Percentiles rank a stretch among this genome's conserved stretches.
Evolutionary conservation across 2,888 invertebrate genomes (phyloP).

Genomic region (Frankliniella fusca): DNA sequence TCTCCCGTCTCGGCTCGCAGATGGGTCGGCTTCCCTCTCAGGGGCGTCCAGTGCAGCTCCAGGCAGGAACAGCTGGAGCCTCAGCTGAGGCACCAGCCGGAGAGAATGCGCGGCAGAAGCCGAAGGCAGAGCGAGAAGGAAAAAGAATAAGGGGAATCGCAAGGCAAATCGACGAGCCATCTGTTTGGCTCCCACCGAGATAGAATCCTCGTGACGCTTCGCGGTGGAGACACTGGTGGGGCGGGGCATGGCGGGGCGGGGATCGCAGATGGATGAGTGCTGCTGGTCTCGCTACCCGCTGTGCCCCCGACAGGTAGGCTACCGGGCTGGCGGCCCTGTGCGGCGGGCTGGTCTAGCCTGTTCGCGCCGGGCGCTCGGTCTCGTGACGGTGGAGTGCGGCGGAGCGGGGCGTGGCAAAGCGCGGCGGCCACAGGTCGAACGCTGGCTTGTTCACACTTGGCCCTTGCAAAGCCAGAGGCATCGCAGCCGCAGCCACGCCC

Average conservation of each 20-base stretch:
- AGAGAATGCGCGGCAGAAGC: slow-evolving; percentile 36
- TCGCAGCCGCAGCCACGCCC: no score
- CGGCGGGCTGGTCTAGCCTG: background rate
- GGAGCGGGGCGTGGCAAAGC: background rate
- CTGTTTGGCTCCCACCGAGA: slow-evolving; percentile 4
- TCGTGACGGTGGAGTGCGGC: background rate
- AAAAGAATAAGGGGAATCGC: background rate
- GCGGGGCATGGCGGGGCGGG: background rate
- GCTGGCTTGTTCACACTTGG: no score
- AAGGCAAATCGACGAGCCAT: background rate
- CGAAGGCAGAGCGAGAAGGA: slow-evolving; percentile 38
- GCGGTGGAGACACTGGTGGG: background rate
- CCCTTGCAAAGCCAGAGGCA: no score
- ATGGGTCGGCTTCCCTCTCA: no score
- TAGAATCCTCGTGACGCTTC: background rate
- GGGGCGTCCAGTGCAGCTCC: background rate
- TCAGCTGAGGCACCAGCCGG: background rate
- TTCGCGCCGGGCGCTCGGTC: background rate
- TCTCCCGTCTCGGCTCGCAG: no score
- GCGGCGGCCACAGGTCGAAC: no score
- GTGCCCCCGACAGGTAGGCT: background rate
- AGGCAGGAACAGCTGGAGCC: background rate
- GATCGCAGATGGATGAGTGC: background rate
- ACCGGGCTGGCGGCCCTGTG: background rate
- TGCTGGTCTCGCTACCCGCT: no score